Evolutionary conservation across 2,888 invertebrate genomes (phyloP).

Genomic region (Tenthredo amoena): DNA sequence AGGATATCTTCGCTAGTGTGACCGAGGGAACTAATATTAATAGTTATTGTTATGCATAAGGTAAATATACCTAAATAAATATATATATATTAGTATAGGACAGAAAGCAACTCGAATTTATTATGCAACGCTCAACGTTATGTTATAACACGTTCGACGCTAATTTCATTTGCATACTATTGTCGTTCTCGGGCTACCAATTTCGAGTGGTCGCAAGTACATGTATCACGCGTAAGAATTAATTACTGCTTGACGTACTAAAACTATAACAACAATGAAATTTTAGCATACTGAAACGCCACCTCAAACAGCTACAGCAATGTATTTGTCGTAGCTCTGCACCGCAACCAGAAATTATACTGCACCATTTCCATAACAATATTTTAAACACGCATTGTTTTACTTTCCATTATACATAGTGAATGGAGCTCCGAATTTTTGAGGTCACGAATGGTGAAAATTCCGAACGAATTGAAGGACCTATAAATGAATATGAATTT

Average conservation of each 20-base stretch:
- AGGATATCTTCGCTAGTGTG: slow-evolving; percentile 17
- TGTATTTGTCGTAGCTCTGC: not conserved
- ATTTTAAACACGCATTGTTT: not conserved
- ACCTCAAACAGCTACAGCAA: not conserved
- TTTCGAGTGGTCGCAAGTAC: not conserved
- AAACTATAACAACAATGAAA: not conserved
- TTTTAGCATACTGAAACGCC: slow-evolving; percentile 4
- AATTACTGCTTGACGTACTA: not conserved
- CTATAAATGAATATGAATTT: not conserved
- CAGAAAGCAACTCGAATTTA: slow-evolving; percentile 44
- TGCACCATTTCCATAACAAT: not conserved
- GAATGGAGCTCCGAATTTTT: too few species aligned
- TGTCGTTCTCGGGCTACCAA: not conserved
- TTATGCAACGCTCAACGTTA: slow-evolving; percentile 39
- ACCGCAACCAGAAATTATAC: not conserved
- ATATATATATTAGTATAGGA: not conserved
- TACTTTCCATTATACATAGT: not conserved
- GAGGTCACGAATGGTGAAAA: too few species aligned
- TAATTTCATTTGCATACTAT: slow-evolving; percentile 44
- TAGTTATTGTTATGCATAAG: not conserved
- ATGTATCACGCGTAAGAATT: slow-evolving; percentile 31
- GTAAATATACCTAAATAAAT: not conserved
- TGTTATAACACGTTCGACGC: slow-evolving; percentile 35
- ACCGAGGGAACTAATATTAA: not conserved
- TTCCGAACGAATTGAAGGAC: not conserved